Base-by-base conservation (phyloP, 2,797 vertebrate species). In the Pangasius mekongensis region DNA sequence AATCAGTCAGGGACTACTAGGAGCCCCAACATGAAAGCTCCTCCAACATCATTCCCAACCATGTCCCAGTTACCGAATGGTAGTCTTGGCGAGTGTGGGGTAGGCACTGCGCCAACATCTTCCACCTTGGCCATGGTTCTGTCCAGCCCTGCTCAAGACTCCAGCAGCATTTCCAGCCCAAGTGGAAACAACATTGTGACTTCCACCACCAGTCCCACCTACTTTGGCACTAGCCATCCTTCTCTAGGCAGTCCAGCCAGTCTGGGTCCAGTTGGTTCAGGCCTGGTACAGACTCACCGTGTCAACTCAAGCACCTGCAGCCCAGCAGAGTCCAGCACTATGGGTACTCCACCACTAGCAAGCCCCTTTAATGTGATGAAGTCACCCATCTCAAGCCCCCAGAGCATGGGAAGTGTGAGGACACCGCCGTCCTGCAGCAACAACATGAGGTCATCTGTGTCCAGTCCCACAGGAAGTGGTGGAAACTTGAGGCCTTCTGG, bases 331-430 rank as follows among this genome's bases (percentile, higher is more conserved):
- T 94, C 97, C 80, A 98, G 97, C 94, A 97, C 95, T 0, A 96
- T 98, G 30, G 97, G 97, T 54, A 99, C 99, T 39, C 98, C 98
- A 0, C 98, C 98, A 0, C 96, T 99, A 86, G 97, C 97, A 87
- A 99, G 98, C 92, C 98, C 98, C 0, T 95, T 98, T 90, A 98
- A 98, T 94, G 96, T 98, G 94, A 98, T 99, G 97, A 97, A 97
- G 93, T 99, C 98, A 77, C 96, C 98, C 27, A 97, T 98, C 92
- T 99, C 98, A 91, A 99, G 98, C 89, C 98, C 98, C 0, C 95
- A 97, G 14, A 98, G 97, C 88, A 97, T 99, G 88, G 96, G 97
- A 92, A 99, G 98, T 0, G 97, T 97, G 85, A 97, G 97, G 92
- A 99, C 98, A 69, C 98, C 98, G 0, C 97, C 97, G 84, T 97